phyloP scores from a whole-genome alignment of 2,113 vertebrate genomes.

The Vimba vimba region DNA sequence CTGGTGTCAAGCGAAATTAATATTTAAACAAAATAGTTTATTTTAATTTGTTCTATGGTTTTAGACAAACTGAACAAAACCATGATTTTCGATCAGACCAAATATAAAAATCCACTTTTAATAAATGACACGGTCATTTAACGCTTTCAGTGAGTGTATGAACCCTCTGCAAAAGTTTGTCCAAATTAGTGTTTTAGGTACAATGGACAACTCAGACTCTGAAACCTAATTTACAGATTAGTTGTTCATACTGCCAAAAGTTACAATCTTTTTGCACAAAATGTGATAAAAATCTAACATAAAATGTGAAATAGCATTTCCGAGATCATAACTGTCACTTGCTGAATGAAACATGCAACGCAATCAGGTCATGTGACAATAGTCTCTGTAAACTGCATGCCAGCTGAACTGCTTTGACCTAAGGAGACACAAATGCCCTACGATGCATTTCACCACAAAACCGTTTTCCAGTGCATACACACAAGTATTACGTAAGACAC shows the following conservation, averaged over 20 bases:
- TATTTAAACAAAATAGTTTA: no score
- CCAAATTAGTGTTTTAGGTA: no score
- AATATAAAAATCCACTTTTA: background rate
- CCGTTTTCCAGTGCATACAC: background rate
- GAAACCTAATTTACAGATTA: background rate
- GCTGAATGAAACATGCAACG: background rate
- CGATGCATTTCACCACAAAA: background rate
- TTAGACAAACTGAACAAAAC: background rate
- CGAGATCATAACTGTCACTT: background rate
- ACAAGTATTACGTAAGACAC: constrained; percentile 25
- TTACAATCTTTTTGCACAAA: background rate
- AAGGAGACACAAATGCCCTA: constrained; percentile 2
- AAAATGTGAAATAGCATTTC: background rate
- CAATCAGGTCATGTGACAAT: background rate
- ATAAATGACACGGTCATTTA: background rate
- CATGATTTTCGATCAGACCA: background rate
- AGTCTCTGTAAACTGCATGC: background rate
- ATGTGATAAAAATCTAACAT: background rate
- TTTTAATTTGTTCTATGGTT: background rate
- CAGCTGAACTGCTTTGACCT: background rate
- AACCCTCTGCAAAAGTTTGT: no score
- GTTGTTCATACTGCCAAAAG: background rate
- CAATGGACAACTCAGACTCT: background rate
- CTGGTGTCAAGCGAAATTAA: no score
- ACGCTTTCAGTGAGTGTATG: no score